Evolutionary conservation across 2,797 vertebrate species (phyloP), one percentile per base, ranked within the genome.

Genomic region (Naso thynnoides): DNA sequence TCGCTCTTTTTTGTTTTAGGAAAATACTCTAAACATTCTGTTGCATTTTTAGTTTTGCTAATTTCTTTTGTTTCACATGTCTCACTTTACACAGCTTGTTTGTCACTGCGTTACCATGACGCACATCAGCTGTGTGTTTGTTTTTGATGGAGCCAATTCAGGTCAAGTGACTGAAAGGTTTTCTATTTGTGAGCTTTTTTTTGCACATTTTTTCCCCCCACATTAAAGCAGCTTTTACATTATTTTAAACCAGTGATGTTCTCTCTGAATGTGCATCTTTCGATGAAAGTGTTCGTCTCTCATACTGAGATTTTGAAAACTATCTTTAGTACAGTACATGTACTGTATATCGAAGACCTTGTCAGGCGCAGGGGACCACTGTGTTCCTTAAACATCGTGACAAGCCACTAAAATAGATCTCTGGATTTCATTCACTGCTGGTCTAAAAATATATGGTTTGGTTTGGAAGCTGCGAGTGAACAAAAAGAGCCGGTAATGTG

Each of bases 391-490:
- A 88, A 89, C 73, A 74, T 84, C 33, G 54, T 86, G 87, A 89
- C 89, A 87, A 80, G 83, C 59, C 72, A 76, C 80, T 33, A 85
- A 91, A 91, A 91, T 88, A 91, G 88, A 90, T 89, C 73, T 85
- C 66, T 79, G 84, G 70, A 83, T 90, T 86, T 84, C 65, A 82
- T 89, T 85, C 86, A 83, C 5, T 44, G 81, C 84, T 27, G 27
- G 8, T 81, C 89, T 91, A 91, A 86, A 92, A 89, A 91, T 92
- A 91, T n/a, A 75, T 60, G 76, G 76, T 89, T 85, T 78, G 65
- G 69, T 84, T 83, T 19, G 47, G 53, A 82, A 86, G 79, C 79
- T 79, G 78, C 55, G 9, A 78, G 52, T 41, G 84, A 91, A 91
- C 82, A 90, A 91, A 91, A 63, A 76, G 49, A 69, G 11, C 7